Evolutionary conservation across 2,113 vertebrate genomes (phyloP).

Genomic region (Indicator indicator): DNA sequence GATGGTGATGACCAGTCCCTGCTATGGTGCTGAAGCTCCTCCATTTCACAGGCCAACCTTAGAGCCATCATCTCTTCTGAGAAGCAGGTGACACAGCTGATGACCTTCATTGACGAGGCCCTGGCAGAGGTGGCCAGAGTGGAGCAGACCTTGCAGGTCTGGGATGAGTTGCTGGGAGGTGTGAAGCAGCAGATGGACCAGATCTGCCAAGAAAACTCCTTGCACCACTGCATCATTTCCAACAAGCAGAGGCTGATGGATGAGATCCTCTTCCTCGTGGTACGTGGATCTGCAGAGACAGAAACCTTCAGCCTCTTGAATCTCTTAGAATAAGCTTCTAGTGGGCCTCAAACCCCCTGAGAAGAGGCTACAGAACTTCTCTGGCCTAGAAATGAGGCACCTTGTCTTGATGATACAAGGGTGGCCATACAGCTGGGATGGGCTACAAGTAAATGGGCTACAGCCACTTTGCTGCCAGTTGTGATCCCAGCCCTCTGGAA

Average conservation of each 20-base stretch:
- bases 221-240: not conserved
- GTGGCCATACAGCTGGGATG: not conserved
- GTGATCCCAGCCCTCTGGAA: not conserved
- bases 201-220: conserved; percentile 24
- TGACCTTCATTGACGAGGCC: not conserved
- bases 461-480: not conserved
- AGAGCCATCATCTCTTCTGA: conserved; percentile 28
- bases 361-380: not conserved
- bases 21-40: not conserved
- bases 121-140: conserved; percentile 42
- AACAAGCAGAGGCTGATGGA: conserved; percentile 17
- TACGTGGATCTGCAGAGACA: not conserved
- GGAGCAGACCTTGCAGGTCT: conserved; percentile 38
- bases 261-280: conserved; percentile 54
- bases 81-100: conserved; percentile 21
- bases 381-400: not conserved
- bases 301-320: not conserved
- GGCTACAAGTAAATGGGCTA: not conserved
- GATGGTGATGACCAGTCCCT: not conserved
- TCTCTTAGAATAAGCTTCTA: not conserved
- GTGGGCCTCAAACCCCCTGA: not conserved
- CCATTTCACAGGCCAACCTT: conserved; percentile 17
- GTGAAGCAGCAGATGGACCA: conserved; percentile 63
- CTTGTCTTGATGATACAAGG: not conserved
- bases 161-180: not conserved